Percentiles rank a stretch among this genome's conserved stretches.
phyloP scores from a whole-genome alignment of 2,797 vertebrate species.

The Champsocephalus esox region DNA sequence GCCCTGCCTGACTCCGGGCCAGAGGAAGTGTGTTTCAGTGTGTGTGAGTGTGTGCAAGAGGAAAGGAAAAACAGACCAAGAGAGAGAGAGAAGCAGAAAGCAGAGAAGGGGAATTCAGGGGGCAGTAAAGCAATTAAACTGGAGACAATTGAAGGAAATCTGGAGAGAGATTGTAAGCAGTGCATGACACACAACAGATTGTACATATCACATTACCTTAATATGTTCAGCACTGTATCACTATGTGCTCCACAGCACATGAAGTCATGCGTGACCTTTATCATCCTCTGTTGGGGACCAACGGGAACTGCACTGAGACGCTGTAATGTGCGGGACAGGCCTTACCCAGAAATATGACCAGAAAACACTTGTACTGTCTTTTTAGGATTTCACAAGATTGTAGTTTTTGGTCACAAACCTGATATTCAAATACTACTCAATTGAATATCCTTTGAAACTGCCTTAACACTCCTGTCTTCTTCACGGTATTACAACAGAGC shows the following conservation, averaged over 20 bases:
- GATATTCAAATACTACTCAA: not conserved
- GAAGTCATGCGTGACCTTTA: slow-evolving; percentile 48
- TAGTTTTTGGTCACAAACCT: not conserved
- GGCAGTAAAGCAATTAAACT: slow-evolving; percentile 69
- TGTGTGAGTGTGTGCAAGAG: slow-evolving; percentile 33
- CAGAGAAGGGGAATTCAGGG: slow-evolving; percentile 56
- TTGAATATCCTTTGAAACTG: not conserved
- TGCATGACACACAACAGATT: slow-evolving; percentile 58
- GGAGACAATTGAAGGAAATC: slow-evolving; percentile 68
- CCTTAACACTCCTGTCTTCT: not conserved
- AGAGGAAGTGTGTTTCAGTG: slow-evolving; percentile 62
- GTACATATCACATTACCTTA: slow-evolving; percentile 67
- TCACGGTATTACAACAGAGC: not conserved
- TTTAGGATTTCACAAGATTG: not conserved
- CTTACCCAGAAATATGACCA: not conserved
- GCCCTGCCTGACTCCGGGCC: slow-evolving; percentile 89
- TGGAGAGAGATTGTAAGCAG: slow-evolving; percentile 57
- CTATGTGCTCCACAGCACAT: slow-evolving; percentile 46
- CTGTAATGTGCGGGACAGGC: not conserved
- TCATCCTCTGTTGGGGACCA: slow-evolving; percentile 71
- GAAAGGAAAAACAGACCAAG: no score
- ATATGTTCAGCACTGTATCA: slow-evolving; percentile 56
- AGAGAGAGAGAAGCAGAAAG: slow-evolving; percentile 25
- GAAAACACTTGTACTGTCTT: not conserved
- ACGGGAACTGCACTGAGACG: slow-evolving; percentile 54